These are phyloP conservation scores for Odontocolon sp. DNA, from an alignment of 2,888 invertebrate species.

Conservation along the genomic window DNA sequence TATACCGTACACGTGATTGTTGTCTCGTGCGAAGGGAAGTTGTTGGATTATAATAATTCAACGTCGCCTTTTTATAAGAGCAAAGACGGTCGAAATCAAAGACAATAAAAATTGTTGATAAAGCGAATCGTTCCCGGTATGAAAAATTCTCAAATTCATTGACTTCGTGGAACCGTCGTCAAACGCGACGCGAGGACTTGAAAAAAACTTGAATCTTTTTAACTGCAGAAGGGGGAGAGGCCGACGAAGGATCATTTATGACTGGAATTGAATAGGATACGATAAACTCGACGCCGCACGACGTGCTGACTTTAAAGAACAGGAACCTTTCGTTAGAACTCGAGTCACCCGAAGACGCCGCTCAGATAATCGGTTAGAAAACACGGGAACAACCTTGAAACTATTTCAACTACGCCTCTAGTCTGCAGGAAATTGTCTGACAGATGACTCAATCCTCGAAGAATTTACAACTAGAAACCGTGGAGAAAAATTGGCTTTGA, in stretches of 20 bases:
- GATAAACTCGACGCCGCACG: slow-evolving; percentile 39
- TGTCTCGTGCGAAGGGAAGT: slow-evolving; percentile 59
- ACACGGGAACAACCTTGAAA: not conserved
- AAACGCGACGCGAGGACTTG: not conserved
- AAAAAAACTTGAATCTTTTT: slow-evolving; percentile 9
- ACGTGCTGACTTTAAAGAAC: slow-evolving; percentile 32
- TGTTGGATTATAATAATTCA: slow-evolving; percentile 14
- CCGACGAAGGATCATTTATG: slow-evolving; percentile 3
- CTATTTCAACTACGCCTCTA: not conserved
- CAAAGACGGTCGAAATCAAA: not conserved
- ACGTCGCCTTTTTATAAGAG: slow-evolving; percentile 7
- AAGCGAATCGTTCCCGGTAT: not conserved
- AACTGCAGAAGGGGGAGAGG: not conserved
- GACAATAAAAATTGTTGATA: not conserved
- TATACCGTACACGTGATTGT: slow-evolving; percentile 31
- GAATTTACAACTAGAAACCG: slow-evolving; percentile 40
- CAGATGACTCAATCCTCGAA: slow-evolving; percentile 10
- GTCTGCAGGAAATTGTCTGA: not conserved
- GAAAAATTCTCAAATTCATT: not conserved
- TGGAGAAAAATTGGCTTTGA: slow-evolving; percentile 31
- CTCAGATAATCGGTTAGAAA: slow-evolving; percentile 3
- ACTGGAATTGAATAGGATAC: slow-evolving; percentile 25
- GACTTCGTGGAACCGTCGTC: slow-evolving; percentile 24
- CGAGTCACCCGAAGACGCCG: slow-evolving; percentile 4
- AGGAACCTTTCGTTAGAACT: slow-evolving; percentile 13